phyloP scores from a whole-genome alignment of 2,888 invertebrate genomes.

The Tetragonisca angustula region DNA sequence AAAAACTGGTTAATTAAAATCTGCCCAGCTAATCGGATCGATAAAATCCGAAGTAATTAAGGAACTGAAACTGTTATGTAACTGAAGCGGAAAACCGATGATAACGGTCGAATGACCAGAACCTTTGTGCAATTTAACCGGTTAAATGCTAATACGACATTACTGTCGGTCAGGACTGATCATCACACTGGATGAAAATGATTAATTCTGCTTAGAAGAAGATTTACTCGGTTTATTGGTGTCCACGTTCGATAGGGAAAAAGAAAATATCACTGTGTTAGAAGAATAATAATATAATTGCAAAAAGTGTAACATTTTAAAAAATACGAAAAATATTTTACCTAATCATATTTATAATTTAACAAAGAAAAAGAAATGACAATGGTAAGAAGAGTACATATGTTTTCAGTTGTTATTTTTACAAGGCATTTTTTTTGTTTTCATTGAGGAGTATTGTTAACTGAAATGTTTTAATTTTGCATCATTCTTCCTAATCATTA shows the following conservation, averaged over 20 bases:
- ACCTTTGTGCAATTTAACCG: constrained; percentile 54
- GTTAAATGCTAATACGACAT: constrained; percentile 50
- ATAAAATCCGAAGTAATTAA: constrained; percentile 48
- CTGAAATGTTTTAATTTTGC: too few relatives aligned
- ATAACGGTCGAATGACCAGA: constrained; percentile 41
- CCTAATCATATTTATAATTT: not conserved
- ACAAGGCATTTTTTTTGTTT: not conserved
- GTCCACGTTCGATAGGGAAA: not conserved
- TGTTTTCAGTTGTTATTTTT: not conserved
- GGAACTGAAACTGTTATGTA: constrained; percentile 41
- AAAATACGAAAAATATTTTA: not conserved
- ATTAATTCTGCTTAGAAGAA: constrained; percentile 31
- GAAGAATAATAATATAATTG: too few relatives aligned
- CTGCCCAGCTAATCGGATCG: constrained; percentile 15
- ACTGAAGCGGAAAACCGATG: constrained; percentile 49
- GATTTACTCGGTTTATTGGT: constrained; percentile 22
- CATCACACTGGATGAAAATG: constrained; percentile 28
- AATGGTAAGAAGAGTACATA: too few relatives aligned
- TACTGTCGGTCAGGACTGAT: constrained; percentile 37
- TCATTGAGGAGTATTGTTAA: too few relatives aligned
- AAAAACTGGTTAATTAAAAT: constrained; percentile 38
- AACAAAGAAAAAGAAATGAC: not conserved
- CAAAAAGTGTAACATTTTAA: not conserved
- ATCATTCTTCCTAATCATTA: too few relatives aligned
- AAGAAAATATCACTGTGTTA: not conserved